Percentiles rank a stretch among this genome's conserved stretches.
Evolutionary conservation across 1,140 invertebrate genomes (phyloP).

Genomic region (Macrostomum lignano): DNA sequence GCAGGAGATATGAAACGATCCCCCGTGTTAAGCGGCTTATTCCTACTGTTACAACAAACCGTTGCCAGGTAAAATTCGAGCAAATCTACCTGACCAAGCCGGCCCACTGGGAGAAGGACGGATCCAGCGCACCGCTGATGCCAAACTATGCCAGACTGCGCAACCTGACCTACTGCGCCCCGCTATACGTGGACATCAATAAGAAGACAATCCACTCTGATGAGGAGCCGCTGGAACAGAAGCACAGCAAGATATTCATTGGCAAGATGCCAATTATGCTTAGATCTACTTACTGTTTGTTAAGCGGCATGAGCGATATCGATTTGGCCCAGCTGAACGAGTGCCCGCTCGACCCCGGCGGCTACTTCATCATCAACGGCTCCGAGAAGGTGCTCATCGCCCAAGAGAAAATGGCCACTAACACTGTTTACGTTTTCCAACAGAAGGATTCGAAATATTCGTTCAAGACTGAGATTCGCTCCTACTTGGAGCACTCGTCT

Average conservation of each 20-base stretch:
- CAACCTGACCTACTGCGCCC: constrained; percentile 50
- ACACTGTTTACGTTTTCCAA: constrained; percentile 79
- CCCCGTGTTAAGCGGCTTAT: too few relatives aligned
- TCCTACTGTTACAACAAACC: constrained; percentile 1
- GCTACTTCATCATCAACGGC: constrained; percentile 29
- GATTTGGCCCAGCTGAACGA: constrained; percentile 94
- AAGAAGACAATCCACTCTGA: constrained; percentile 62
- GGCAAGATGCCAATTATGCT: constrained; percentile 99
- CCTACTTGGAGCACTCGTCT: constrained; percentile 65
- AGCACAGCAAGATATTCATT: constrained; percentile 87
- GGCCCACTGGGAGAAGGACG: constrained; percentile 98
- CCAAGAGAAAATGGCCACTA: constrained; percentile 98
- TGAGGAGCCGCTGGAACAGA: constrained; percentile 61
- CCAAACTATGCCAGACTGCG: constrained; percentile 65
- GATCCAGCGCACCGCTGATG: constrained; percentile 90
- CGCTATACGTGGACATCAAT: constrained; percentile 85
- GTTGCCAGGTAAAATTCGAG: constrained; percentile 77
- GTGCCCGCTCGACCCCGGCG: constrained; percentile 74
- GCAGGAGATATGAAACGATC: too few relatives aligned
- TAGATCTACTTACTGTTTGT: constrained; percentile 70
- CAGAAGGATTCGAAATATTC: constrained; percentile 84
- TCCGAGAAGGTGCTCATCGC: constrained; percentile 52
- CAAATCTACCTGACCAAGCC: constrained; percentile 95
- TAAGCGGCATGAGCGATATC: constrained; percentile 71
- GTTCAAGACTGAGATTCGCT: constrained; percentile 81